phyloP scores from a whole-genome alignment of 2,888 invertebrate species.

The Mayetiola destructor region DNA sequence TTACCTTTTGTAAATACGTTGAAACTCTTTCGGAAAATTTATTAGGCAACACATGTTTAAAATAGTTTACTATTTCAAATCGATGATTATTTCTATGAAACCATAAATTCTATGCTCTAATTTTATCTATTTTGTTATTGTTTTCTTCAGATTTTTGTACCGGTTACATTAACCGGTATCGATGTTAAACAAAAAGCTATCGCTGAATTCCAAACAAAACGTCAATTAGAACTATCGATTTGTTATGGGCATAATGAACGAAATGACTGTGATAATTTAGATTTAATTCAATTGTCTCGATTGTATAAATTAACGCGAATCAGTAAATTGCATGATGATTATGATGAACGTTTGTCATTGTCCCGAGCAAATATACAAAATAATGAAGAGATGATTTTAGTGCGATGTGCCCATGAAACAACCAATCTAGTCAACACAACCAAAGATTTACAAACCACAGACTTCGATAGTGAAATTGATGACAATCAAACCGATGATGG shows the following conservation, averaged over 20 bases:
- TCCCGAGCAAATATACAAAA: slow-evolving; percentile 5
- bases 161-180: neutral
- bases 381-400: slow-evolving; percentile 13
- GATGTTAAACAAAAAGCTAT: slow-evolving; percentile 2
- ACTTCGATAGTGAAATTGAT: neutral
- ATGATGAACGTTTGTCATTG: slow-evolving; percentile 3
- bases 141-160: neutral
- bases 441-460: neutral
- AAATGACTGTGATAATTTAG: slow-evolving; percentile 6
- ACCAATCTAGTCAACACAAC: neutral
- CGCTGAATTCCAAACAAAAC: neutral
- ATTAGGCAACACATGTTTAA: no score
- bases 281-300: neutral
- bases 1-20: no score
- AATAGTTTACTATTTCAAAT: no score
- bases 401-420: neutral
- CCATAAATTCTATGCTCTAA: no score
- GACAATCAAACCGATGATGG: slow-evolving; percentile 12
- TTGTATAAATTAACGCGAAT: slow-evolving; percentile 13
- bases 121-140: no score
- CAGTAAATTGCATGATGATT: neutral
- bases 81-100: no score
- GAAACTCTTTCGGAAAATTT: no score
- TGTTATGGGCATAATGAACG: neutral
- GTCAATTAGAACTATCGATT: neutral